These are phyloP conservation scores for Poeciliopsis retropinna DNA, from an alignment of 2,113 vertebrate species.

Conservation along the genomic window DNA sequence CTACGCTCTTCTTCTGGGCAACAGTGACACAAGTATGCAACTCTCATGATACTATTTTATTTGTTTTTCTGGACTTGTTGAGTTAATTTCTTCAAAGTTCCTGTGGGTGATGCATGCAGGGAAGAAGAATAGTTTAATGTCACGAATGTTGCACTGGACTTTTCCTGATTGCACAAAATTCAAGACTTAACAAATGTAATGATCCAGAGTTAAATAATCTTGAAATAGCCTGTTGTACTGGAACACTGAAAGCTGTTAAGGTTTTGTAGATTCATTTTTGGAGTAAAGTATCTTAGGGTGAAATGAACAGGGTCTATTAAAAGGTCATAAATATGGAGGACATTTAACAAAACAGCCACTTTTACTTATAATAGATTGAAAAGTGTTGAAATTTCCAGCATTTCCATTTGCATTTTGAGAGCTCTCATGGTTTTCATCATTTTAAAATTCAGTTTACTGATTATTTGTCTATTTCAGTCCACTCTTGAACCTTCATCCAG, in stretches of 20 bases:
- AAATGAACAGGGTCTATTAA: too few species aligned
- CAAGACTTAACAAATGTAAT: neutral
- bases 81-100: conserved; percentile 70
- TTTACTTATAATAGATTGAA: neutral
- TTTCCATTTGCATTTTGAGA: neutral
- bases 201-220: neutral
- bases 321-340: too few species aligned
- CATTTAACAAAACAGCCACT: neutral
- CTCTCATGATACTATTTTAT: neutral
- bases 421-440: neutral
- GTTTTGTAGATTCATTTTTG: neutral
- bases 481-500: neutral
- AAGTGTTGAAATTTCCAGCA: neutral
- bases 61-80: conserved; percentile 1
- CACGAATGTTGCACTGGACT: conserved; percentile 85
- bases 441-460: neutral
- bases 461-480: neutral
- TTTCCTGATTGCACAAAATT: conserved; percentile 63
- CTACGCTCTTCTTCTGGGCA: conserved; percentile 1
- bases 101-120: conserved; percentile 83
- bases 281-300: neutral
- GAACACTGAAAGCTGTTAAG: neutral
- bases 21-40: neutral
- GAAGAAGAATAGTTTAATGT: conserved; percentile 84
- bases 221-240: neutral